Conservation (phyloP, 2,888 invertebrate genomes). For the Vesta saturnalis region DNA sequence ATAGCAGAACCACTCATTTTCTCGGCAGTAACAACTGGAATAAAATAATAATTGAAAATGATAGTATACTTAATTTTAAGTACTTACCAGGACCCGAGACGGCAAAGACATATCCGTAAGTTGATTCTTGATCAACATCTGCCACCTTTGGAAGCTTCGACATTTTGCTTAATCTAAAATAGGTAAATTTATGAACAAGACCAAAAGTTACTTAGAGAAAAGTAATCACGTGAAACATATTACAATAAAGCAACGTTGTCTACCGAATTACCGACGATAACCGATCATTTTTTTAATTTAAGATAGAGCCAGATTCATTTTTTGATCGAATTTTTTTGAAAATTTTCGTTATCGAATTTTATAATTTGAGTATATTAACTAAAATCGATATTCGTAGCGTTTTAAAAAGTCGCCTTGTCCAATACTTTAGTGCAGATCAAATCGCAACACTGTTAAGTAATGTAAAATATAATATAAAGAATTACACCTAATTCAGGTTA, state of each 20-base stretch:
- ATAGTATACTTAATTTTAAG: not conserved
- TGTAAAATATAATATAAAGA: no score
- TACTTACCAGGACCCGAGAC: constrained; percentile 96
- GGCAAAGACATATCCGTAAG: constrained; percentile 94
- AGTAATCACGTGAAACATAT: constrained; percentile 7
- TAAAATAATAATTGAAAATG: not conserved
- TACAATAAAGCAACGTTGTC: not conserved
- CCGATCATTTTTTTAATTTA: not conserved
- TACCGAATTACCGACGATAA: not conserved
- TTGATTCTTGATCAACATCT: constrained; percentile 87
- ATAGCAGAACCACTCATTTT: constrained; percentile 99
- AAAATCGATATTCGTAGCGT: no score
- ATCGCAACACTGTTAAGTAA: no score
- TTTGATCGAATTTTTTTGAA: not conserved
- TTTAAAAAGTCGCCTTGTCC: no score
- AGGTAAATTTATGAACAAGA: not conserved
- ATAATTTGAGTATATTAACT: no score
- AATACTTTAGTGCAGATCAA: no score
- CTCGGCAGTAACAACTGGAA: constrained; percentile 96
- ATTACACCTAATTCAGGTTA: not conserved
- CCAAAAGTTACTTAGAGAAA: not conserved
- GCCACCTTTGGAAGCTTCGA: constrained; percentile 76
- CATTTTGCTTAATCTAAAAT: constrained; percentile 65
- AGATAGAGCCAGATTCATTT: not conserved
- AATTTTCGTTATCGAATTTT: no score